phyloP scores from a whole-genome alignment of 1,140 invertebrate genomes.

The Orchestia grillus region DNA sequence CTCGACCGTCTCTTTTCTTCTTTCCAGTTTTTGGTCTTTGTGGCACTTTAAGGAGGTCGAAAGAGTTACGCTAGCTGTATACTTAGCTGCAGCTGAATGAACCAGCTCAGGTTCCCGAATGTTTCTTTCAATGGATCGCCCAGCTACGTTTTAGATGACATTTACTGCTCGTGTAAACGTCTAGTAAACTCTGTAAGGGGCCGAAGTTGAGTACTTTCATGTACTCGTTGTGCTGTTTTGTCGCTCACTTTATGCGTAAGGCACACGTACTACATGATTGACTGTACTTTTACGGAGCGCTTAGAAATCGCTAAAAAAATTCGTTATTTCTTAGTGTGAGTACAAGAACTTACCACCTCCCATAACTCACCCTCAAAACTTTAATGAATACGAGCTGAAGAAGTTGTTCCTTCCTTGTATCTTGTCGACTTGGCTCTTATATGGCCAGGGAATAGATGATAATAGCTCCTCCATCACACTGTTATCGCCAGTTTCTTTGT shows the following conservation, averaged over 20 bases:
- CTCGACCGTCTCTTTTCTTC: constrained; percentile 6
- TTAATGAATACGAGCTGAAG: not conserved
- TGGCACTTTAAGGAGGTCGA: constrained; percentile 6
- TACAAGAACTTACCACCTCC: too few species aligned
- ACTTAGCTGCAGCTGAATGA: not conserved
- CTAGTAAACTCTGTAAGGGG: not conserved
- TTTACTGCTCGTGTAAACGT: not conserved
- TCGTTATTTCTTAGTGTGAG: not conserved
- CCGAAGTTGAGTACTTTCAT: not conserved
- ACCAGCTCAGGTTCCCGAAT: not conserved
- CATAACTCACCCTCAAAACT: not conserved
- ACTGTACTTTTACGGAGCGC: not conserved
- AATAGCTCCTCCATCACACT: too few species aligned
- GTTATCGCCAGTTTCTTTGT: too few species aligned
- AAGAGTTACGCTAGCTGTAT: not conserved
- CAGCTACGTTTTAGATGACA: not conserved
- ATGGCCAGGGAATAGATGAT: not conserved
- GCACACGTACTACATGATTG: not conserved
- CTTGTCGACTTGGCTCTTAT: not conserved
- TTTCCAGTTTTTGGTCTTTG: not conserved
- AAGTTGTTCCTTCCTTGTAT: not conserved
- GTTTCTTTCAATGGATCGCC: constrained; percentile 7
- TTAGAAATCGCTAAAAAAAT: not conserved
- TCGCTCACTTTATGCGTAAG: not conserved
- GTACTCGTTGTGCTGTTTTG: not conserved